Evolutionary conservation across 2,888 invertebrate genomes (phyloP), one percentile per base, ranked within the genome.

Genomic region (Aspidiotus destructor): DNA sequence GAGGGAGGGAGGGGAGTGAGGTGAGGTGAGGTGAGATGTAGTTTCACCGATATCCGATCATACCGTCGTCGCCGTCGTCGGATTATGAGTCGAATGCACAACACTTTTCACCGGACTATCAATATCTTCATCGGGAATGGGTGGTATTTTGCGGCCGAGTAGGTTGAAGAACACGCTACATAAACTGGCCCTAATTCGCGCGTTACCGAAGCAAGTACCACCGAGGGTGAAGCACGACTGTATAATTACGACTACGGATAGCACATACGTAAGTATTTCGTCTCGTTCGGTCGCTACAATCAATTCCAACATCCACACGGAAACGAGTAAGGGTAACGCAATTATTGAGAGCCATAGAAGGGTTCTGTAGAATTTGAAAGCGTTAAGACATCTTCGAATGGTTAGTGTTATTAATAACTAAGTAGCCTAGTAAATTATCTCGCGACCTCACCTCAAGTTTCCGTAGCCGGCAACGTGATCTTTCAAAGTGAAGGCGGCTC

Each of bases 401-500:
- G n/a, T 28, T 28, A 48, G 48, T n/a, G 3, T 48, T 48, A 13
- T 6, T 2, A 11, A 48, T 3, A 48, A 48, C 3, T 48, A 48
- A 2, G 11, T 7, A 52, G 75, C 10, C 9, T 48, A 60, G 67
- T 53, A 41, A 60, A 42, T 40, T 15, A 28, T 28, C 28, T 28
- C 5, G 17, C 28, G 8, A 11, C 9, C 72, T 74, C 74, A 86
- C 83, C 89, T 84, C 70, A 91, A 79, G 77, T 89, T 89, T 62
- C 83, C 82, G 71, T 84, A 82, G 70, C 94, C 94, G 71, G 90
- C 84, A 40, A 94, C 89, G 75, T 92, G 92, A 74, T 92, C 92
- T 75, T 93, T 86, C 1, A 93, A 82, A 1, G 92, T 90, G 76
- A 94, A 93, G 41, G 94, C 94, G 0, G 95, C 95, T 72, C 89